Evolutionary conservation across 2,113 vertebrate species (phyloP), one percentile per base, ranked within the genome.

Genomic region (Cynopterus brachyotis): DNA sequence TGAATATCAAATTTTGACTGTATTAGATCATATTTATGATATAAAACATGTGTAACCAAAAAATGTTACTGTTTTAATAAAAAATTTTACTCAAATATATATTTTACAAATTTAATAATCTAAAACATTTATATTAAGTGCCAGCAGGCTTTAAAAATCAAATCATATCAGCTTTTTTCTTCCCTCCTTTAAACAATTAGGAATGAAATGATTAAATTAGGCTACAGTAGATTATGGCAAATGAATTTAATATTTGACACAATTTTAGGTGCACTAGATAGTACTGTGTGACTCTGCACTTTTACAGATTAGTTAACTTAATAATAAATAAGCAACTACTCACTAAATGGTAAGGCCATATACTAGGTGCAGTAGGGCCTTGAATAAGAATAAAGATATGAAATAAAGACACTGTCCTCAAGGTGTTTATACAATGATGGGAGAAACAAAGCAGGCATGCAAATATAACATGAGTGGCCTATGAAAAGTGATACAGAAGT

Each of bases 211-310:
- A 94, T 59, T 75, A 92, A 83, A 92, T 81, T 76, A 93, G n/a
- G 17, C 42, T 70, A 90, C 2, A 64, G 75, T 50, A 55, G 26
- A 57, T 3, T 26, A 75, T 0, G 45, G 19, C 53, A 82, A 81
- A 95, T 76, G 32, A 89, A 87, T 90, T 92, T 57, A 72, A 55
- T 73, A 88, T 78, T 81, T 64, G 53, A 87, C 45, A 89, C 35
- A 35, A 83, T 79, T 93, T 62, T 17, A 5, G 4, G 35, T 16
- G 35, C 19, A 57, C n/a, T 72, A 78, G 59, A 75, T 35, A 86
- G 9, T 62, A 32, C 2, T 85, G 1, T 30, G 17, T 87, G 67
- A 82, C 22, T 79, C 35, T 67, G 40, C 2, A 64, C 24, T 35
- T 84, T 86, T 83, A 81, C 0, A 42, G 40, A 60, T 59, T 79